Evolutionary conservation across 2,888 invertebrate genomes (phyloP), one percentile per base, ranked within the genome.

Genomic region (Ceratothoa steindachneri): DNA sequence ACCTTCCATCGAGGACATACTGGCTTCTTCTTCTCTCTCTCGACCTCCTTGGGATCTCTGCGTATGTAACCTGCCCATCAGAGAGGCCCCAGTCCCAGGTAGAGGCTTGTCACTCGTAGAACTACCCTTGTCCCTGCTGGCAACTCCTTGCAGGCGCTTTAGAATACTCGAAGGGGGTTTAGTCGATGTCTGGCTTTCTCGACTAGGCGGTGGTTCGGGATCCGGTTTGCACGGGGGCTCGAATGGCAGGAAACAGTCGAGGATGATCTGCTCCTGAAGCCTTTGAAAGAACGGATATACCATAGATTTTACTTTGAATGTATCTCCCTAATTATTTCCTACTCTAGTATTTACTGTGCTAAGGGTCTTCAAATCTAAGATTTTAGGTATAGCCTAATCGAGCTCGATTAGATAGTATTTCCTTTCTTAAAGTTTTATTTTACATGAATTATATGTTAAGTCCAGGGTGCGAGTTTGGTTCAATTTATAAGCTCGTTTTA

Each of bases 231-330:
- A 55, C 0, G 77, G 77, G 1, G 77, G 77, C 51, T 72, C 74
- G 68, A 77, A 77, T 24, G 74, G 69, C 19, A 72, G 52, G 67
- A 77, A 74, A 80, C 84, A 84, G 80, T 85, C 85, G 60, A 84
- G 83, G 64, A 87, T 83, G 80, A 87, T 84, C 69, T 86, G 85
- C 79, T 85, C 84, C 82, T 88, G 88, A 70, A 87, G 84, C 28
- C 85, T 83, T 29, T 83, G 82, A 55, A 88, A 82, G 69, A 86
- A 85, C 3, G 51, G 22, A 55, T 15, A 7, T 28, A n/a, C n/a
- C n/a, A n/a, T n/a, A 1, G 1, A 4, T 22, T 2, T 55, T 2
- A 53, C 53, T 2, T 7, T 9, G 9, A 15, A 9, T 19, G n/a
- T 0, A 15, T 2, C 2, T 9, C n/a, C n/a, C n/a, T n/a, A n/a